phyloP scores from a whole-genome alignment of 2,888 invertebrate species.

The Trachelus tabidus region DNA sequence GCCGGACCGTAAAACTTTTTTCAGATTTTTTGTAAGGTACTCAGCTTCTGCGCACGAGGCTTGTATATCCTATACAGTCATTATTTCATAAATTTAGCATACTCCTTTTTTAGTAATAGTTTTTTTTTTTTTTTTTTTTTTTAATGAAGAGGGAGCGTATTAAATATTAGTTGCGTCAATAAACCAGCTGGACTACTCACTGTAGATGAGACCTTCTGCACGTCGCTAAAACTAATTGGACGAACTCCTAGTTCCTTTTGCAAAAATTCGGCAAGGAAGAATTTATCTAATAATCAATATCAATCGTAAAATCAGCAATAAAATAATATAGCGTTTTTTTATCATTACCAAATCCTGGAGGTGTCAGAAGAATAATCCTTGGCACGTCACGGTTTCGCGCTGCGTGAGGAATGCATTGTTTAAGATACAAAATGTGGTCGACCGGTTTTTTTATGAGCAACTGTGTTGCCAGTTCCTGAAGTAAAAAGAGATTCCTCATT shows the following conservation, averaged over 20 bases:
- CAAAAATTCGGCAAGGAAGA: constrained; percentile 38
- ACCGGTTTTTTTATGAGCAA: constrained; percentile 71
- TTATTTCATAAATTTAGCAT: neutral
- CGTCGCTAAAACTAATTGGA: constrained; percentile 19
- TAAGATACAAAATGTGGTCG: constrained; percentile 74
- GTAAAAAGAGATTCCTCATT: constrained; percentile 10
- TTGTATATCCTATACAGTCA: constrained; percentile 8
- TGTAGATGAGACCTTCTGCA: constrained; percentile 11
- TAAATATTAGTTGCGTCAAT: neutral
- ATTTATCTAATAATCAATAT: constrained; percentile 32
- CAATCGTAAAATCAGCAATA: neutral
- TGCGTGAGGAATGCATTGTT: constrained; percentile 69
- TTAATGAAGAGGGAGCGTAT: neutral
- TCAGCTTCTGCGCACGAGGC: constrained; percentile 30
- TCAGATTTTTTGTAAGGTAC: constrained; percentile 53
- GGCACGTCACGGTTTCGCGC: constrained; percentile 67
- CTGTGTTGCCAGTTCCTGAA: constrained; percentile 72
- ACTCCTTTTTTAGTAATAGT: neutral
- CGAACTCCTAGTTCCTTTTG: constrained; percentile 33
- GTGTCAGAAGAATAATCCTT: constrained; percentile 70
- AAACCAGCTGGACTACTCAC: neutral
- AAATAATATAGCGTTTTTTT: neutral
- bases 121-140: neutral
- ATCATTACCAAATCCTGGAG: constrained; percentile 62
- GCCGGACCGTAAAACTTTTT: constrained; percentile 53